phyloP scores from a whole-genome alignment of 1,140 invertebrate genomes.

The Pantala flavescens region DNA sequence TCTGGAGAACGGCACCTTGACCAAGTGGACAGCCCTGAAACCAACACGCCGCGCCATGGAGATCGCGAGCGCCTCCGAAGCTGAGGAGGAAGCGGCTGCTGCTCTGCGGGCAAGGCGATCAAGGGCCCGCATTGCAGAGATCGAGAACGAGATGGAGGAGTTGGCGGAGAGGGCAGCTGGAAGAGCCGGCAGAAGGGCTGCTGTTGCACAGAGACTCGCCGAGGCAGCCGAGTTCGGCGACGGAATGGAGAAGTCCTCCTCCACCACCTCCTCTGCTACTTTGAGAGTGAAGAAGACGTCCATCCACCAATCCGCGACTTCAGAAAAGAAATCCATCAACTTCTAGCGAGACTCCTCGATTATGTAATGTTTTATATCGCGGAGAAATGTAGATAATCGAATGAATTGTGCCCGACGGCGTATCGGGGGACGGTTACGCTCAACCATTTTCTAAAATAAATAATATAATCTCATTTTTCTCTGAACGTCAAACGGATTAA shows the following conservation, averaged over 20 bases:
- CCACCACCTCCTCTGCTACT: not conserved
- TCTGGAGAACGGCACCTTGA: slow-evolving; percentile 28
- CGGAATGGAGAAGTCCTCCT: not conserved
- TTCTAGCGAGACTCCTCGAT: slow-evolving; percentile 29
- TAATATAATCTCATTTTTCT: not conserved
- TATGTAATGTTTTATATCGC: slow-evolving; percentile 21
- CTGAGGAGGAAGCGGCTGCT: slow-evolving; percentile 26
- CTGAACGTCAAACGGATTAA: not conserved
- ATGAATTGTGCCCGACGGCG: not conserved
- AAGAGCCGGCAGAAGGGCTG: not conserved
- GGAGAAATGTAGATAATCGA: slow-evolving; percentile 8
- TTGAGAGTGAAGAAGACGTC: not conserved
- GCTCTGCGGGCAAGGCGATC: slow-evolving; percentile 34
- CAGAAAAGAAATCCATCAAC: slow-evolving; percentile 22
- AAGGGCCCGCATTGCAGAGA: slow-evolving; percentile 42
- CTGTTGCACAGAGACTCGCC: not conserved
- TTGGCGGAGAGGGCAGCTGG: slow-evolving; percentile 42
- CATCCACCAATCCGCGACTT: slow-evolving; percentile 25
- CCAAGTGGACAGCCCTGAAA: slow-evolving; percentile 41
- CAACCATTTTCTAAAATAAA: not conserved
- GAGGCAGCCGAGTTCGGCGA: not conserved
- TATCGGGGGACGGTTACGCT: not conserved
- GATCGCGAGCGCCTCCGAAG: slow-evolving; percentile 20
- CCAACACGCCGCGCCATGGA: slow-evolving; percentile 26
- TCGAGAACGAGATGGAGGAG: slow-evolving; percentile 49